phyloP scores from a whole-genome alignment of 2,888 invertebrate genomes.

The Drosophila heteroneura region DNA sequence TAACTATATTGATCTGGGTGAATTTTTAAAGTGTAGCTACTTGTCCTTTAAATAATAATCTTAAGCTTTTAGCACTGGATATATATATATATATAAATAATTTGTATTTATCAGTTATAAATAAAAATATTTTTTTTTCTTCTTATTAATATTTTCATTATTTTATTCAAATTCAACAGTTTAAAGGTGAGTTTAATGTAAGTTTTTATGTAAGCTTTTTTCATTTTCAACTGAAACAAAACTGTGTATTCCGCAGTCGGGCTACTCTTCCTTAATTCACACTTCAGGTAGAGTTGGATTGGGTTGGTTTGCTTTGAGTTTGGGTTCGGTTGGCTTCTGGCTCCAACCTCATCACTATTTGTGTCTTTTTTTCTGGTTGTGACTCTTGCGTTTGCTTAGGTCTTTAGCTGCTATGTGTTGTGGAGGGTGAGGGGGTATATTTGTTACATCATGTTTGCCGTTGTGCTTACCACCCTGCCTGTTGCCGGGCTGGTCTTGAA shows the following conservation, averaged over 20 bases:
- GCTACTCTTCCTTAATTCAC: not conserved
- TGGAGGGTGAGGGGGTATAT: not conserved
- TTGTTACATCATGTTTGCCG: slow-evolving; percentile 73
- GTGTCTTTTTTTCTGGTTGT: not conserved
- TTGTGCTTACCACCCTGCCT: slow-evolving; percentile 47
- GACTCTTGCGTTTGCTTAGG: slow-evolving; percentile 53
- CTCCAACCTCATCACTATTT: not conserved
- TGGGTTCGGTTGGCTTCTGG: slow-evolving; percentile 35
- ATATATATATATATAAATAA: not conserved
- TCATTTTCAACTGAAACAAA: not conserved
- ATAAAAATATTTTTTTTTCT: not conserved
- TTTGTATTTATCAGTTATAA: not conserved
- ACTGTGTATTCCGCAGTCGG: slow-evolving; percentile 1
- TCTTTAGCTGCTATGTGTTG: slow-evolving; percentile 49
- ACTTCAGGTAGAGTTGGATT: slow-evolving; percentile 41
- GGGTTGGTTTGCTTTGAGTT: slow-evolving; percentile 14
- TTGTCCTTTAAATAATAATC: not conserved
- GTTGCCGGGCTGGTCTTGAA: slow-evolving; percentile 59
- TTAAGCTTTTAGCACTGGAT: not conserved
- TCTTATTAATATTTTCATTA: not conserved
- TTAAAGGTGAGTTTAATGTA: not conserved
- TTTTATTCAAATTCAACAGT: not conserved
- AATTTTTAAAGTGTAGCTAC: not conserved
- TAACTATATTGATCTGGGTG: not conserved
- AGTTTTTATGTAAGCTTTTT: not conserved